Evolutionary conservation across 2,113 vertebrate genomes (phyloP).

Genomic region (Alouatta palliata): DNA sequence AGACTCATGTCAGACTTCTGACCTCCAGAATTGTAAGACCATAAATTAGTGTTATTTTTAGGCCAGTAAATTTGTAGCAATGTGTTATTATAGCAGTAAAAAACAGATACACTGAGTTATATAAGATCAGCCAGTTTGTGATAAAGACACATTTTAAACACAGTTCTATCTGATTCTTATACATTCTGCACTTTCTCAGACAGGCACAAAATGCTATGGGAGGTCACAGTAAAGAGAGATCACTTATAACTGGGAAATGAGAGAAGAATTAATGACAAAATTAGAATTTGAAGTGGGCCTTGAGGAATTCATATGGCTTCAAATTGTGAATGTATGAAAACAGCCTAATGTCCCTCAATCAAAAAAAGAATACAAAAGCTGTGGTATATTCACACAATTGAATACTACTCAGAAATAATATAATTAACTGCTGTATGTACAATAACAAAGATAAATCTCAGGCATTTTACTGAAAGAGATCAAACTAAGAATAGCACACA

Average conservation of each 20-base stretch:
- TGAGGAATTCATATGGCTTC: background rate
- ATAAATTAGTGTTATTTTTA: background rate
- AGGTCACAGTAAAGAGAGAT: background rate
- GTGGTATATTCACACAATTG: constrained; percentile 4
- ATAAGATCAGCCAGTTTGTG: background rate
- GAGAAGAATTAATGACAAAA: background rate
- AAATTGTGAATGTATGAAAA: background rate
- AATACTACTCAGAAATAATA: background rate
- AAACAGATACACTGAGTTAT: background rate
- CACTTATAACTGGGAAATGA: background rate
- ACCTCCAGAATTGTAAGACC: background rate
- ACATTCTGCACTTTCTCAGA: background rate
- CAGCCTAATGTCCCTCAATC: background rate
- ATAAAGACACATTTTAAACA: background rate
- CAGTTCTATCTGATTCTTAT: background rate
- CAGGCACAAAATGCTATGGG: background rate
- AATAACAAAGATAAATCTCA: background rate
- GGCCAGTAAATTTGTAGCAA: background rate
- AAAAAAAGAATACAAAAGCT: constrained; percentile 13
- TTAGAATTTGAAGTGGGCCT: background rate
- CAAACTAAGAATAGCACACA: background rate
- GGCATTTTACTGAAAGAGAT: constrained; percentile 11
- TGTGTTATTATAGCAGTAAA: background rate
- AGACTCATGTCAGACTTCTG: background rate
- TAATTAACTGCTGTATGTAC: background rate